These are phyloP conservation scores for Hyperoplus lanceolatus DNA, from an alignment of 2,797 vertebrate species.

Conservation along the genomic window DNA sequence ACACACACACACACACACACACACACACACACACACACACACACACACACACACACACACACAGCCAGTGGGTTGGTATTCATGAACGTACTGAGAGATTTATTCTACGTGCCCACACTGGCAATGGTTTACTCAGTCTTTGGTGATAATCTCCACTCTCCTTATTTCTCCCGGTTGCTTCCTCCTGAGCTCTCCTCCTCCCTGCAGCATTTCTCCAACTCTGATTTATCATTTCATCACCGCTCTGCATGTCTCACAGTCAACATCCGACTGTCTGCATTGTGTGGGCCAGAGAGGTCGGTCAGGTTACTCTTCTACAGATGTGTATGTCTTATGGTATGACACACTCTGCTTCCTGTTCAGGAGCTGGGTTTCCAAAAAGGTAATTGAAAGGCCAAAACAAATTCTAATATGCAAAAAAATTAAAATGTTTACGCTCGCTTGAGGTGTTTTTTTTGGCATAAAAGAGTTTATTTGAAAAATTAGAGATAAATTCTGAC, in stretches of 20 bases:
- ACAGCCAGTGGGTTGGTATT: slow-evolving; percentile 33
- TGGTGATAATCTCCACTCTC: slow-evolving; percentile 56
- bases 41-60: neutral
- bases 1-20: too few species aligned
- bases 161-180: slow-evolving; percentile 32
- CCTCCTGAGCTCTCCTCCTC: slow-evolving; percentile 29
- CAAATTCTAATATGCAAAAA: too few species aligned
- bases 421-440: too few species aligned
- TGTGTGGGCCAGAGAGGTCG: slow-evolving; percentile 22
- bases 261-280: slow-evolving; percentile 28
- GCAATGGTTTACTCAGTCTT: slow-evolving; percentile 53
- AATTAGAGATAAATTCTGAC: too few species aligned
- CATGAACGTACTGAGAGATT: slow-evolving; percentile 49
- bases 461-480: too few species aligned
- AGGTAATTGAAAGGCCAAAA: too few species aligned
- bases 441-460: too few species aligned
- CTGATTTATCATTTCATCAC: slow-evolving; percentile 64
- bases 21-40: too few species aligned
- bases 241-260: slow-evolving; percentile 31
- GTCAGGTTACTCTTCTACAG: slow-evolving; percentile 38
- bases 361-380: neutral
- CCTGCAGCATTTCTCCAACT: slow-evolving; percentile 29
- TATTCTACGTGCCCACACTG: slow-evolving; percentile 55
- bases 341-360: slow-evolving; percentile 4
- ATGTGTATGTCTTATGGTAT: slow-evolving; percentile 20